phyloP scores from a whole-genome alignment of 2,888 invertebrate genomes.

The Drosophila mimetica region DNA sequence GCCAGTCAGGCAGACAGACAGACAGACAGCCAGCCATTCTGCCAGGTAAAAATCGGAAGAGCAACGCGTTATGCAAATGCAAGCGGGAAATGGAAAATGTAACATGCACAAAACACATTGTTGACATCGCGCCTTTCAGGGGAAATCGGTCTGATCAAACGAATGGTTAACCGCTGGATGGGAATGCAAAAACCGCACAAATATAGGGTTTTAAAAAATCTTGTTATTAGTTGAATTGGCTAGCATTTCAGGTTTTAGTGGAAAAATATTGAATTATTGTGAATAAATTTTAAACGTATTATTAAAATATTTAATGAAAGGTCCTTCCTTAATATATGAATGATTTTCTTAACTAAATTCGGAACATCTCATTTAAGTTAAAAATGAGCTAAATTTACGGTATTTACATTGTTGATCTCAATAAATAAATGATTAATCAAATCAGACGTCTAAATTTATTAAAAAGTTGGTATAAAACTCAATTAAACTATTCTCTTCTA shows the following conservation, averaged over 20 bases:
- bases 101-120: conserved; percentile 49
- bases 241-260: not conserved
- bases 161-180: conserved; percentile 29
- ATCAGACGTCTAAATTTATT: too few relatives aligned
- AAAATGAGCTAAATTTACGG: too few relatives aligned
- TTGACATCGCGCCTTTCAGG: conserved; percentile 51
- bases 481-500: too few relatives aligned
- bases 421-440: too few relatives aligned
- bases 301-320: too few relatives aligned
- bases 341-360: not conserved
- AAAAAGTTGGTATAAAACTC: too few relatives aligned
- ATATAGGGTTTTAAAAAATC: not conserved
- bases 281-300: not conserved
- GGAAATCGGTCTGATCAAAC: conserved; percentile 27
- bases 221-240: not conserved
- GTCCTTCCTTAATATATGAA: too few relatives aligned
- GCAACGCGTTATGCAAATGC: conserved; percentile 70
- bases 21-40: conserved; percentile 30
- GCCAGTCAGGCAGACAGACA: conserved; percentile 1
- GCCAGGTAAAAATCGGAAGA: conserved; percentile 67
- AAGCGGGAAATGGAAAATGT: conserved; percentile 54
- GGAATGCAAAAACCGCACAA: conserved; percentile 9
- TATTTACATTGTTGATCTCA: too few relatives aligned
- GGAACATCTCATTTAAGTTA: too few relatives aligned
- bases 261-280: not conserved